These are phyloP conservation scores for Onychomys leucogaster DNA, from an alignment of 2,797 vertebrate genomes.

Conservation along the genomic window DNA sequence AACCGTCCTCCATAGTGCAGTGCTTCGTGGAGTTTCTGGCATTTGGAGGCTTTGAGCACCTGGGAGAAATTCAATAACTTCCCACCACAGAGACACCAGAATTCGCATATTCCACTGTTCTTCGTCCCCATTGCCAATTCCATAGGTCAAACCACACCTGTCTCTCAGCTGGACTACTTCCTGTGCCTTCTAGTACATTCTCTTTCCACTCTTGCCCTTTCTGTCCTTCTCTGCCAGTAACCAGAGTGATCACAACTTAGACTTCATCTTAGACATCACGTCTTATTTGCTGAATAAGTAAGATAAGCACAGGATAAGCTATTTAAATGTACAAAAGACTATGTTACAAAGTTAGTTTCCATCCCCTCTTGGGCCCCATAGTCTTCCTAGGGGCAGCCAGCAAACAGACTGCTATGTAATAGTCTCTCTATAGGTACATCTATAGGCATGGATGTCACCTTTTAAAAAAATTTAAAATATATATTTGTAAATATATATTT, in stretches of 20 bases:
- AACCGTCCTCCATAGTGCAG: not conserved
- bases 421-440: not conserved
- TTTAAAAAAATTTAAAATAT: not conserved
- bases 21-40: not conserved
- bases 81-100: not conserved
- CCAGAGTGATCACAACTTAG: not conserved
- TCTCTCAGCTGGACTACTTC: not conserved
- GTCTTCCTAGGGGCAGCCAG: not conserved
- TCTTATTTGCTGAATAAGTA: not conserved
- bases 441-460: not conserved
- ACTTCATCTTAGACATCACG: no score
- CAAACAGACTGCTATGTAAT: not conserved
- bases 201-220: not conserved
- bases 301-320: not conserved
- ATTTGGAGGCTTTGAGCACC: constrained; percentile 7
- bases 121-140: not conserved
- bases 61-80: not conserved
- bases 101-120: not conserved
- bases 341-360: not conserved
- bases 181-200: not conserved
- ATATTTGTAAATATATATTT: not conserved
- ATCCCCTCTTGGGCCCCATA: not conserved
- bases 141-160: not conserved
- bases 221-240: not conserved
- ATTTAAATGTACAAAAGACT: not conserved